These are phyloP conservation scores for Romanogobio albipinnatus DNA, from an alignment of 2,113 vertebrate species.

Conservation along the genomic window DNA sequence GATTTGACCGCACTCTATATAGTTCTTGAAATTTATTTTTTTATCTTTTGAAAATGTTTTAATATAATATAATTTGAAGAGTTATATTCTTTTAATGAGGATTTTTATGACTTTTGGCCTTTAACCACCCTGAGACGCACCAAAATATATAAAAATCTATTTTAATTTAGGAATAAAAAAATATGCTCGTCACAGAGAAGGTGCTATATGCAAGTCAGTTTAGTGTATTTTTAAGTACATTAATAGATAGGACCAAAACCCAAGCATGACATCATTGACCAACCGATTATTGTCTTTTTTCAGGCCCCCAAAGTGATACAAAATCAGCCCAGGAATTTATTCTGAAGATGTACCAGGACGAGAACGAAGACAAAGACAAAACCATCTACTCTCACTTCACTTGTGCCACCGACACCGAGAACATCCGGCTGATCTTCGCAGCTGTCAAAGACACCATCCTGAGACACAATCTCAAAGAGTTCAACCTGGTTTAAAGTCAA, in stretches of 20 bases:
- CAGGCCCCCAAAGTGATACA: slow-evolving; percentile 83
- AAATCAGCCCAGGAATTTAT: slow-evolving; percentile 84
- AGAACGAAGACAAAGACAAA: slow-evolving; percentile 87
- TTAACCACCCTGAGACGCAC: background rate
- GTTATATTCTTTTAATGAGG: no score
- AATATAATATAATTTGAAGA: background rate
- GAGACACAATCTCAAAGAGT: slow-evolving; percentile 84
- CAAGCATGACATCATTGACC: background rate
- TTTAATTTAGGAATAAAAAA: background rate
- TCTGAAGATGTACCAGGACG: slow-evolving; percentile 86
- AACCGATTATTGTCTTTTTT: background rate
- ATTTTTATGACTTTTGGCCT: background rate
- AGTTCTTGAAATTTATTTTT: no score
- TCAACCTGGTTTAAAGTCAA: slow-evolving; percentile 79
- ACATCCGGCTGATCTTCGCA: slow-evolving; percentile 86
- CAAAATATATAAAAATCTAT: background rate
- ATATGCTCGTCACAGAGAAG: background rate
- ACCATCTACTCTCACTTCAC: slow-evolving; percentile 86
- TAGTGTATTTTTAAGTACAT: no score
- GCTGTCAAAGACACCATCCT: slow-evolving; percentile 91
- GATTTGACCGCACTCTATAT: background rate
- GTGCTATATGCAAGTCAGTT: background rate
- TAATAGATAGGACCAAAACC: background rate
- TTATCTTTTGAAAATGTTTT: no score
- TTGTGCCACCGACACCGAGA: slow-evolving; percentile 89